Evolutionary conservation across 2,797 vertebrate genomes (phyloP).

Genomic region (Trachurus trachurus): DNA sequence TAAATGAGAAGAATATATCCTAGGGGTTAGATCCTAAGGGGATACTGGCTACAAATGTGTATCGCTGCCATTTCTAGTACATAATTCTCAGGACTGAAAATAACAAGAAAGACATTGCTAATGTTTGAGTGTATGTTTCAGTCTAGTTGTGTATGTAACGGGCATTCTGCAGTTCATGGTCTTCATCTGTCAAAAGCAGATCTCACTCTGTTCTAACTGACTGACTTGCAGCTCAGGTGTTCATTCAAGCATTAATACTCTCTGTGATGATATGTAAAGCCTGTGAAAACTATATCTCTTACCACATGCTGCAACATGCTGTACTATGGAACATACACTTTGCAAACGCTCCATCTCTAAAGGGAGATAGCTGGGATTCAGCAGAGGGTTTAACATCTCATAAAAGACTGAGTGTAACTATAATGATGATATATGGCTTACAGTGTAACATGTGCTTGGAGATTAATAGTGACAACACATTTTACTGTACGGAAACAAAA

Average conservation of each 20-base stretch:
- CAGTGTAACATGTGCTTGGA: not conserved
- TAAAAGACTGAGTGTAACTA: not conserved
- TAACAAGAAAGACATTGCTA: not conserved
- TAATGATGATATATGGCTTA: not conserved
- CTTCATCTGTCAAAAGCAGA: slow-evolving; percentile 56
- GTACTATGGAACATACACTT: slow-evolving; percentile 6
- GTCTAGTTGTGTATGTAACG: slow-evolving; percentile 4
- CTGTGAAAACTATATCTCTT: slow-evolving; percentile 33
- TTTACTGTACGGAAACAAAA: slow-evolving; percentile 14
- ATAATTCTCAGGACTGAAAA: not conserved
- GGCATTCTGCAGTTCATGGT: slow-evolving; percentile 32
- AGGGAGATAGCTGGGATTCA: slow-evolving; percentile 3
- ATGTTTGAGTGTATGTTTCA: not conserved
- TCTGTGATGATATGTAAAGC: slow-evolving; percentile 15
- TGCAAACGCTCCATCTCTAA: slow-evolving; percentile 29
- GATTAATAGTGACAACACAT: slow-evolving; percentile 13
- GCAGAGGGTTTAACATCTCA: not conserved
- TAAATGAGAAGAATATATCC: too few species aligned
- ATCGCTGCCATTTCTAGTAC: not conserved
- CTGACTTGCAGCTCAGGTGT: slow-evolving; percentile 49
- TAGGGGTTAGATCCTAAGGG: not conserved
- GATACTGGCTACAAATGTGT: not conserved
- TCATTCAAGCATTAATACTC: slow-evolving; percentile 28
- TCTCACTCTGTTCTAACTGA: slow-evolving; percentile 41
- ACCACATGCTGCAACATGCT: slow-evolving; percentile 52